Base-by-base conservation (phyloP, 2,888 invertebrate genomes). In the Leptinotarsa rubiginosa region DNA sequence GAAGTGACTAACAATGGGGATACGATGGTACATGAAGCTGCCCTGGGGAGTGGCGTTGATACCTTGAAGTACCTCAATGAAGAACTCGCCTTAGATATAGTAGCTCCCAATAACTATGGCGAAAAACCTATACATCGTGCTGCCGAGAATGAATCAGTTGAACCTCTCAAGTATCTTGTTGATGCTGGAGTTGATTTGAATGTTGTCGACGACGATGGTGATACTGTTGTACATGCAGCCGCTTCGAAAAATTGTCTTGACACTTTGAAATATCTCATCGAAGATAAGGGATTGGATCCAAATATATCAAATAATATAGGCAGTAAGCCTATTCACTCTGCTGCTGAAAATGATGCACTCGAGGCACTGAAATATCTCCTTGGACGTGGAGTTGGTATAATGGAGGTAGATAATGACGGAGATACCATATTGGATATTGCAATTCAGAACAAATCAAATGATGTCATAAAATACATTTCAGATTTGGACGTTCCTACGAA, bases 61-160 rank as follows among this genome's bases (percentile, higher is more conserved):
- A 47, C 65, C 16, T 52, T 71, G 49, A 52, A 31, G 25, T 71
- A 65, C 47, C 56, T 71, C 20, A 56, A 47, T 13, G 65, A 54
- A 41, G 15, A 56, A 54, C 16, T 71, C 7, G 65, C 20, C n/a
- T 54, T 71, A 49, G 47, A 65, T 22, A 54, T 56, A 3, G 47
- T 0, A 7, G 15, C 56, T 18, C 3, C 20, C n/a, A 56, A 71
- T 65, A 22, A 7, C 7, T 54, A 20, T 41, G 54, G 18, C 10
- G 47, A 25, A 4, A 18, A 25, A 54, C 52, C 65, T 3, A 13
- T 71, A 20, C 71, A 71, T 10, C 59, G 31, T 56, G 71, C 71
- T 1, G 71, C 71, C 4, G 52, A 47, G 54, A 22, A 18, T 54
- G 47, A 47, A 13, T 52, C 71, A 4, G 7, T 47, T 12, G 47